phyloP scores from a whole-genome alignment of 2,888 invertebrate species.

The Rapana venosa region DNA sequence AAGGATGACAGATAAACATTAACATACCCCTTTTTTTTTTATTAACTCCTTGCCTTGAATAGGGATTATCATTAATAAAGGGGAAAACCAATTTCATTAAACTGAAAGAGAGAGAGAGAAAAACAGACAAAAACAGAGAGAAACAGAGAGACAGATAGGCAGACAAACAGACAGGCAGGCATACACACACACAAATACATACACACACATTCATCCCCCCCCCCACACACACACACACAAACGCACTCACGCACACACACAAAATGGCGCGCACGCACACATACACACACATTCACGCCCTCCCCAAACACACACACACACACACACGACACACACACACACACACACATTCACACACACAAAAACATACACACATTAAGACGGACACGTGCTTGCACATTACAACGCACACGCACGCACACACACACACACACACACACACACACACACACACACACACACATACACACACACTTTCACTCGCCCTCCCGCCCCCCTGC shows the following conservation, averaged over 20 bases:
- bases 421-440: neutral
- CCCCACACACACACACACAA: neutral
- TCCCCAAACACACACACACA: neutral
- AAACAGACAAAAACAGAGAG: neutral
- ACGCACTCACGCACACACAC: neutral
- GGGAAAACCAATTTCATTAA: neutral
- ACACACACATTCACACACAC: slow-evolving; percentile 11
- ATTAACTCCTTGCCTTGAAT: too few species aligned
- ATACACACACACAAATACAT: neutral
- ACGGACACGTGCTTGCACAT: neutral
- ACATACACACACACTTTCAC: neutral
- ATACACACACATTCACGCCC: neutral
- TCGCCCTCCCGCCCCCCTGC: too few species aligned
- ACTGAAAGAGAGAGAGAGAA: neutral
- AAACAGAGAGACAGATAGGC: neutral
- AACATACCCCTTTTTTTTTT: too few species aligned
- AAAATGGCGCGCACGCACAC: neutral
- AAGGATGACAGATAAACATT: too few species aligned
- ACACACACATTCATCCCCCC: neutral
- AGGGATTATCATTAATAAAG: too few species aligned
- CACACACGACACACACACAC: neutral
- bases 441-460: neutral
- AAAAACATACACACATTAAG: slow-evolving; percentile 7
- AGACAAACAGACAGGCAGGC: neutral
- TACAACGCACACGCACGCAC: neutral